These are phyloP conservation scores for Eulemur macaco DNA, from an alignment of 2,113 vertebrate genomes.

Conservation along the genomic window DNA sequence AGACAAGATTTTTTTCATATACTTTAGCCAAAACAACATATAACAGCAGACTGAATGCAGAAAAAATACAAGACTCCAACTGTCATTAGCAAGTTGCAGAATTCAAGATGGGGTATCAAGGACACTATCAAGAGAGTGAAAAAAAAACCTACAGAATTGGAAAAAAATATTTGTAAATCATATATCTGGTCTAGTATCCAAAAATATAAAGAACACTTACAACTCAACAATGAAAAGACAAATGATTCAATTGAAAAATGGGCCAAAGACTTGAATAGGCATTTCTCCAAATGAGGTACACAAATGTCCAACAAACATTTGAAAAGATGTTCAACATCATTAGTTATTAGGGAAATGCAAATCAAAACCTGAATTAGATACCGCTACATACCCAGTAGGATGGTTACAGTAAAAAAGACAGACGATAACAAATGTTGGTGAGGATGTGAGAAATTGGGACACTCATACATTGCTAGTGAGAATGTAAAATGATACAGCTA, in stretches of 20 bases:
- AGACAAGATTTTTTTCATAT: not conserved
- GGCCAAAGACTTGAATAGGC: not conserved
- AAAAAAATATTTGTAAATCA: constrained; percentile 7
- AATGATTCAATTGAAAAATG: not conserved
- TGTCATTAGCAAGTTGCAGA: not conserved
- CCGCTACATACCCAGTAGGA: not conserved
- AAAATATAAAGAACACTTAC: not conserved
- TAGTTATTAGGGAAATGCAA: not conserved
- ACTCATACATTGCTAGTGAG: not conserved
- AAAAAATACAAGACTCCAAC: not conserved
- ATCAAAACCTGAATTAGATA: not conserved
- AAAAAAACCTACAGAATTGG: not conserved
- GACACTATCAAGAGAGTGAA: not conserved
- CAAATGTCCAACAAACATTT: not conserved
- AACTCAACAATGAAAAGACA: not conserved
- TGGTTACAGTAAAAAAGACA: not conserved
- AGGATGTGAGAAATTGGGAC: not conserved
- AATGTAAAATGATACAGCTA: not conserved
- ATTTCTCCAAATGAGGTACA: not conserved
- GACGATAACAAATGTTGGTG: not conserved
- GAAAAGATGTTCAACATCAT: not conserved
- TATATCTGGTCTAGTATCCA: not conserved
- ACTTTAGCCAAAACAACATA: not conserved
- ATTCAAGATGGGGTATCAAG: not conserved
- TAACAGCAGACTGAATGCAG: not conserved